Base-by-base conservation (phyloP, 2,113 vertebrate species). In the Dasyprocta punctata region DNA sequence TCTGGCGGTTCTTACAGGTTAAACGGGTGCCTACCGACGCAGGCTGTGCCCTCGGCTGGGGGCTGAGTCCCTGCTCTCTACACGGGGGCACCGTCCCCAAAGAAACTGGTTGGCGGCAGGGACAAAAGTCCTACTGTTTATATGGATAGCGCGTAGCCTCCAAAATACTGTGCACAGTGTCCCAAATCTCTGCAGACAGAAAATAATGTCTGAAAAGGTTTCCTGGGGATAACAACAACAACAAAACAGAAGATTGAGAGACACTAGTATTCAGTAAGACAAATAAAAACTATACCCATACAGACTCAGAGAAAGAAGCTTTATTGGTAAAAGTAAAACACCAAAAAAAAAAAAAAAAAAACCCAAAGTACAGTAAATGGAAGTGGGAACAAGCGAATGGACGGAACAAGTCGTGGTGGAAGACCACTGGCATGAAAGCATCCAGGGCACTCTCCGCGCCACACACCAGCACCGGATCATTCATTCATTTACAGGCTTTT, bases 1-100 rank as follows among this genome's bases (percentile, higher is more conserved):
- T 1, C 10, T 1, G 44, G 28, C 5, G 0, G 19, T 16, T 49
- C 75, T 17, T 7, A 1, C 22, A 5, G 65, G 38, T 28, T 44
- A 28, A 13, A 26, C 71, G 9, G 7, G 13, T 12, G 17, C 44
- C 44, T 28, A 7, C 73, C 5, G 0, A 47, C 3, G 41, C 44
- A 28, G 26, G 12, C 73, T 8, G 44, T 24, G 5, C 44, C 73
- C 38, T 16, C 73, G 47, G 22, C 5, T 6, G 11, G 71, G 71
- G 44, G n/a, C 26, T 14, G 44, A 75, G 12, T 13, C 73, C 44
- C 73, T 38, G 67, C 20, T 16, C 41, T 49, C 24, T 14, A 33
- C 14, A 8, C 26, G 0, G 28, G 44, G 22, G 41, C 71, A 47
- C 3, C 41, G 26, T 44, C 41, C 14, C 5, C 38, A 47, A 44